Conservation (phyloP, 2,797 vertebrate species). For the Apogon hyalosoma region DNA sequence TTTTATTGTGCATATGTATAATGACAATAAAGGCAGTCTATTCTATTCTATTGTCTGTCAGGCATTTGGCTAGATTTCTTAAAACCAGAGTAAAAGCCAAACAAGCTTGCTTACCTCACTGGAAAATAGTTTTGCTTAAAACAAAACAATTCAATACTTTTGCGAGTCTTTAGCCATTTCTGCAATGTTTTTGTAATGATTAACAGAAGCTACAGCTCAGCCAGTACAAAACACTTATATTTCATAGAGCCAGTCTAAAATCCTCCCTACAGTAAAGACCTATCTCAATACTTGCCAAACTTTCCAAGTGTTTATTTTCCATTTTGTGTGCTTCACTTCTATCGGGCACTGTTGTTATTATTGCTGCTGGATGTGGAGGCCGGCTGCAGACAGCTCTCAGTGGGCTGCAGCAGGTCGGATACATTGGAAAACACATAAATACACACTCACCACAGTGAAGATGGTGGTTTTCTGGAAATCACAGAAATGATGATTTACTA, state of each 20-base stretch:
- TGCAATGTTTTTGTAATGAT: too few species aligned
- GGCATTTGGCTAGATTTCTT: too few species aligned
- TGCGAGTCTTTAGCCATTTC: too few species aligned
- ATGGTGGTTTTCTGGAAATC: neutral
- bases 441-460: neutral
- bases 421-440: conserved; percentile 1
- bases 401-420: conserved; percentile 14
- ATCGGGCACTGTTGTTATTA: neutral
- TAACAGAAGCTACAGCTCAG: too few species aligned
- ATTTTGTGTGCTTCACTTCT: neutral
- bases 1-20: too few species aligned
- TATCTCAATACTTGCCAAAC: neutral
- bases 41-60: too few species aligned
- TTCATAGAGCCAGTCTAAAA: neutral
- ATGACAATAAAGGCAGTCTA: too few species aligned
- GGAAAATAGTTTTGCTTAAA: too few species aligned
- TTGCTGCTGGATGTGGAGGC: neutral
- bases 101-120: too few species aligned
- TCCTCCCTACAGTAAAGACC: neutral
- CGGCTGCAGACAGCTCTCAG: conserved; percentile 14
- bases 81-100: too few species aligned
- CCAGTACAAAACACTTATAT: neutral
- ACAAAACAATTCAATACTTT: too few species aligned
- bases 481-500: neutral
- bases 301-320: neutral